Conservation (phyloP, 1,140 invertebrate species). For the Caenorhabditis elegans region DNA sequence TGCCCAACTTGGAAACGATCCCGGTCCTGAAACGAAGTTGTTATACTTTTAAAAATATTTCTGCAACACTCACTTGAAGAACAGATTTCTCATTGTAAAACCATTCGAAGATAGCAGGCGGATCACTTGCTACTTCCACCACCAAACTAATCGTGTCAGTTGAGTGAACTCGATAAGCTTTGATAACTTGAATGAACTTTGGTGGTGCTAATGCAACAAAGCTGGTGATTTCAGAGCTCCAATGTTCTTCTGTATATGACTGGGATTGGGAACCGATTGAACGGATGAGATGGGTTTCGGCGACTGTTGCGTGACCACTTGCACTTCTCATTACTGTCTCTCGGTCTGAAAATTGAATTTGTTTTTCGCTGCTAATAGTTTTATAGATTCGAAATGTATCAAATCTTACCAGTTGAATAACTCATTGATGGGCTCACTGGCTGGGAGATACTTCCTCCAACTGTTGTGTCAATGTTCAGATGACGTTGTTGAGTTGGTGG, state of each 20-base stretch:
- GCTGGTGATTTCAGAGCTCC: conserved; percentile 60
- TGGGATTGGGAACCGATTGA: conserved; percentile 55
- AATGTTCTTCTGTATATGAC: conserved; percentile 62
- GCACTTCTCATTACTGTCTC: conserved; percentile 49
- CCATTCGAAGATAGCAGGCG: conserved; percentile 61
- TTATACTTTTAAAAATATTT: background rate
- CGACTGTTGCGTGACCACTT: conserved; percentile 47
- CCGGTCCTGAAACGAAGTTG: conserved; percentile 39
- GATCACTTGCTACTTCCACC: conserved; percentile 61
- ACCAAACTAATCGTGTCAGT: conserved; percentile 60
- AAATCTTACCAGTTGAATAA: conserved; percentile 37
- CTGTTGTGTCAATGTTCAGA: background rate
- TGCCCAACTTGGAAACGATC: conserved; percentile 53
- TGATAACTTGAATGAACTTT: conserved; percentile 62
- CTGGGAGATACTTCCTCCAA: background rate
- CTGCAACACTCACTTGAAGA: conserved; percentile 28
- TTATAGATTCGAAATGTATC: background rate
- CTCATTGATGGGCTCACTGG: conserved; percentile 42
- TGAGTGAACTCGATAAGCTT: conserved; percentile 59
- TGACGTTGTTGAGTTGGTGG: background rate
- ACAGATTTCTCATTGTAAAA: conserved; percentile 59
- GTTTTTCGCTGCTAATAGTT: background rate
- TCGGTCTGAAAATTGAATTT: conserved; percentile 46
- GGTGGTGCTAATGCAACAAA: conserved; percentile 58
- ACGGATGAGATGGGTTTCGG: conserved; percentile 57